A percentile compares a stretch with the other conserved stretches of the same genome.
Conservation (phyloP, 2,888 invertebrate genomes). For the Crematogaster levior region DNA sequence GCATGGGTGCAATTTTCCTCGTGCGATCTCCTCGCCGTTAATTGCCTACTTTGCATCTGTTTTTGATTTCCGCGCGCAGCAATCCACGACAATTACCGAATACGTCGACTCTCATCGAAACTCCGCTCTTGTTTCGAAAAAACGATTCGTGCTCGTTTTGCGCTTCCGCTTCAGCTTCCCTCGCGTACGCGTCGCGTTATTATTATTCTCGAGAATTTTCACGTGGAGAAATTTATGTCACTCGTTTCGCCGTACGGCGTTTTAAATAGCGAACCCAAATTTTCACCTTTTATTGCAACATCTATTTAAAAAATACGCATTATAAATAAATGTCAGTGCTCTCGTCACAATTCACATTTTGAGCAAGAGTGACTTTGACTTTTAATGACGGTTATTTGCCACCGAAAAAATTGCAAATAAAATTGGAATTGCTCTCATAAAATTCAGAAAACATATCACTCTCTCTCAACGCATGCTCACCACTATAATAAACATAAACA, state of each 20-base stretch:
- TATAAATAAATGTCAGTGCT: constrained; percentile 21
- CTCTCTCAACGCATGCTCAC: background rate
- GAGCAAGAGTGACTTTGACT: background rate
- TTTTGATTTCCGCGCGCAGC: constrained; percentile 31
- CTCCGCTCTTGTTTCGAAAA: background rate
- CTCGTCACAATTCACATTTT: constrained; percentile 30
- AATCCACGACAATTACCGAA: background rate
- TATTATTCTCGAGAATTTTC: constrained; percentile 11
- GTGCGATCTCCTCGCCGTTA: constrained; percentile 26
- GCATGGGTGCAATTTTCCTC: constrained; percentile 47
- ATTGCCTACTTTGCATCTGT: constrained; percentile 52
- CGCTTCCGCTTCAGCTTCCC: background rate
- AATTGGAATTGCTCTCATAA: background rate
- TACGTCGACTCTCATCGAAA: background rate
- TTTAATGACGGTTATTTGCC: constrained; percentile 12
- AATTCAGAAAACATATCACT: background rate
- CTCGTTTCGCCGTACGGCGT: background rate
- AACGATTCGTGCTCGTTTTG: background rate
- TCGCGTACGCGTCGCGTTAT: background rate
- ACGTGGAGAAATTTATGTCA: constrained; percentile 19
- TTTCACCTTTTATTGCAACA: constrained; percentile 15
- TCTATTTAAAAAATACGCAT: constrained; percentile 10
- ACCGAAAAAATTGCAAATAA: constrained; percentile 14
- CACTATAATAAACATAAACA: constrained; percentile 4
- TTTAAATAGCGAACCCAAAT: constrained; percentile 4